These are phyloP conservation scores for Vanessa atalanta DNA, from an alignment of 1,140 invertebrate species.

Conservation along the genomic window DNA sequence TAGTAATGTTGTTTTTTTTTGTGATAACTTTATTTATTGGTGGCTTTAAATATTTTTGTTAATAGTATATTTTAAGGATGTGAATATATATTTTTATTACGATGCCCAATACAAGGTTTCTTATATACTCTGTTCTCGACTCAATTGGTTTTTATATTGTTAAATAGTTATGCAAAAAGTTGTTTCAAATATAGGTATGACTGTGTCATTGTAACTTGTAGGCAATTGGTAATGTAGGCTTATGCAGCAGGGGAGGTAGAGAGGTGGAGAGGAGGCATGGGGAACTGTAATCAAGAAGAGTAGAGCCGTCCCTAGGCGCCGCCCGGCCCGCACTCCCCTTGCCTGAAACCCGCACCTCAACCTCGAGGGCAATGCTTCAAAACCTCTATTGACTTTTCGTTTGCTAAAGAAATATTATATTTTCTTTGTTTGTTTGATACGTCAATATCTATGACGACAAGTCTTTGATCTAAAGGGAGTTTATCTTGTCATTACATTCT, in stretches of 20 bases:
- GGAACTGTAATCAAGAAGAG: conserved; percentile 81
- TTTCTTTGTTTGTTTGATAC: conserved; percentile 67
- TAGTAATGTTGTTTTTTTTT: too few relatives aligned
- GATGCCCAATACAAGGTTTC: too few relatives aligned
- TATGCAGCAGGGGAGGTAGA: conserved; percentile 53
- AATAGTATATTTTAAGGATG: too few relatives aligned
- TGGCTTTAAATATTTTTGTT: too few relatives aligned
- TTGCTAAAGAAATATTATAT: conserved; percentile 69
- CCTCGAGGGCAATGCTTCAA: conserved; percentile 74
- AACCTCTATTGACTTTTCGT: conserved; percentile 77
- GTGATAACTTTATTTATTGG: too few relatives aligned
- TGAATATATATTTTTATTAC: too few relatives aligned
- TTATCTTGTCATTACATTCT: conserved; percentile 4
- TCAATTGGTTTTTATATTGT: background rate
- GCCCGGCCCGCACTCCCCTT: conserved; percentile 44
- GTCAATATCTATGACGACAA: conserved; percentile 36
- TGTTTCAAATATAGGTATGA: conserved; percentile 13
- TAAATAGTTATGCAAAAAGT: background rate
- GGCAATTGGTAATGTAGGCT: conserved; percentile 59
- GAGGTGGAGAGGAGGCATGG: conserved; percentile 45
- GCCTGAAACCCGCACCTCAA: conserved; percentile 63
- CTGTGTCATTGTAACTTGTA: conserved; percentile 47
- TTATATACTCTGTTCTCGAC: too few relatives aligned
- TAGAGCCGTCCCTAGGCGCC: conserved; percentile 74
- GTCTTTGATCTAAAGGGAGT: conserved; percentile 12